Evolutionary conservation across 1,140 invertebrate species (phyloP), one percentile per base, ranked within the genome.

Genomic region (Vanessa tameamea): DNA sequence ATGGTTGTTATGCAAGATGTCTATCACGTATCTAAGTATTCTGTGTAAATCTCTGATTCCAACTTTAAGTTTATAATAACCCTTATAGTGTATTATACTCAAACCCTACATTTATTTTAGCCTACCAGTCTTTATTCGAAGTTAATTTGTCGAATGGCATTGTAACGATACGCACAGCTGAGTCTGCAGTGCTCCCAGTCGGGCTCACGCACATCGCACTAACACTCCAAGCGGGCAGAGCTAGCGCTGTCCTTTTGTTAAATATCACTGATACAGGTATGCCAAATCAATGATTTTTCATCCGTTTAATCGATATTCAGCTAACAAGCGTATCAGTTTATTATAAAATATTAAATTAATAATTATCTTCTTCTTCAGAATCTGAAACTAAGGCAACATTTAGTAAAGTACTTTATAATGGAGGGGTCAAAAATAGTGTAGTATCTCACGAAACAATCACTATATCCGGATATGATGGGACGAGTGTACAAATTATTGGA

Each of bases 391-490:
- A 78, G 4, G 69, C 8, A 9, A 26, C 61, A 23, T 89, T 90
- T 69, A 82, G 83, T n/a, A 84, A 82, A 69, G 48, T 85, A 66
- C 64, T 87, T 2, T 87, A 84, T 64, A 74, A 80, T 59, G 87
- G 88, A 61, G 64, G 72, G 16, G 37, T 87, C 11, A 72, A 81
- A 63, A 50, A 69, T 20, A 68, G 69, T 20, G 59, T 55, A 16
- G 75, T 90, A 4, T 64, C 69, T 26, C 88, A 90, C 72, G 88
- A 89, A 37, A 12, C 16, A 8, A 89, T 90, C 64, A 80, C 59
- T n/a, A 31, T 90, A 20, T 37, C 55, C 12, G 77, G 78, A 31
- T 84, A 75, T 43, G 71, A 23, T 55, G 86, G 78, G 65, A 66
- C 78, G 13, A 75, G 12, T 68, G 64, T 90, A 12, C 48, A 75